A percentile compares a stretch with the other conserved stretches of the same genome.
phyloP scores from a whole-genome alignment of 2,113 vertebrate species.

The Falcunculus frontatus region DNA sequence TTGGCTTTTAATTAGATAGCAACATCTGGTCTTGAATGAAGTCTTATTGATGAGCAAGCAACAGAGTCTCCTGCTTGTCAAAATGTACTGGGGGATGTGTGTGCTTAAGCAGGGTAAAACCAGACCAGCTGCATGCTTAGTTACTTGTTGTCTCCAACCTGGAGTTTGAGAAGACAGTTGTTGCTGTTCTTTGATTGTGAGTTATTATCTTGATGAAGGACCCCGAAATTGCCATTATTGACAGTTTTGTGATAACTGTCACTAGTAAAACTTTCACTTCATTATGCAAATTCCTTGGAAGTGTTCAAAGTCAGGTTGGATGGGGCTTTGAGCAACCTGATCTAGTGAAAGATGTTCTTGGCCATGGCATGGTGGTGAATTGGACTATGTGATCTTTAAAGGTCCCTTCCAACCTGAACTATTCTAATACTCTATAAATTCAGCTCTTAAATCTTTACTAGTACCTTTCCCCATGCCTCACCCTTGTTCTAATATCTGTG shows the following conservation, averaged over 20 bases:
- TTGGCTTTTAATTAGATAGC: not conserved
- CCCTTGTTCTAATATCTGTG: not conserved
- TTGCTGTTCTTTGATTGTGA: not conserved
- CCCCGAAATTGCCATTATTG: not conserved
- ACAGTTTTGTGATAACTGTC: not conserved
- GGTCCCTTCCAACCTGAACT: not conserved
- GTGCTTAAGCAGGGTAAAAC: not conserved
- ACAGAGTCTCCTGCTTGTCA: not conserved
- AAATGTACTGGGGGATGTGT: not conserved
- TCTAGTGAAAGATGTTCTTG: not conserved
- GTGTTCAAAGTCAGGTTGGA: not conserved
- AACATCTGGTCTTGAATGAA: not conserved
- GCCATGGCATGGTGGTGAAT: rapidly evolving
- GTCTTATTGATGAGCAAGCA: not conserved
- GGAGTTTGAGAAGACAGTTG: not conserved
- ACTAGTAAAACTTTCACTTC: not conserved
- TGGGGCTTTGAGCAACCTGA: not conserved
- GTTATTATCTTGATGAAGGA: not conserved
- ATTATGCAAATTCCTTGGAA: not conserved
- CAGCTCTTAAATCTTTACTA: not conserved
- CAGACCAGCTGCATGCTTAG: not conserved
- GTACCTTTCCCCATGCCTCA: no score
- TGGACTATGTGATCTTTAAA: not conserved
- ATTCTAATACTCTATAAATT: not conserved
- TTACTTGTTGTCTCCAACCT: not conserved